Base-by-base conservation (phyloP, 2,888 invertebrate species). In the Colostygia pectinataria region DNA sequence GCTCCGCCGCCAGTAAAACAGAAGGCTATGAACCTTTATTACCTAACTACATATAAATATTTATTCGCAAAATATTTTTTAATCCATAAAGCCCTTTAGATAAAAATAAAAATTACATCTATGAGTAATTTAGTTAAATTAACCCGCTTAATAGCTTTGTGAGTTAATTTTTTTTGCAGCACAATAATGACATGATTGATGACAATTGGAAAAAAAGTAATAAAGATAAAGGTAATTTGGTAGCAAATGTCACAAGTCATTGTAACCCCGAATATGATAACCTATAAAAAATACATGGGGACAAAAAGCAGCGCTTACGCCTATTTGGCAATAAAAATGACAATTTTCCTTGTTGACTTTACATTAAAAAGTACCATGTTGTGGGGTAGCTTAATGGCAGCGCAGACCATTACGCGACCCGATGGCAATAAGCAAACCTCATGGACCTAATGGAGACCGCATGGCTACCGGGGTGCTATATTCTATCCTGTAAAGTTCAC, bases 371-470 rank as follows among this genome's bases (percentile, higher is more conserved):
- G 73, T 70, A 65, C 54, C 70, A 66, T 73, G 72, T 67, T 77
- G 67, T 77, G 75, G 83, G 84, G 84, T 73, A 63, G 65, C 62
- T 68, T 87, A 87, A 88, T 86, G 82, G 85, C 65, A 66, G 69
- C 63, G 67, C 73, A 77, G 78, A 76, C 80, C 81, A 85, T 87
- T 85, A 86, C 68, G 66, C 58, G 63, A 72, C 66, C 77, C 74
- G 71, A 77, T 80, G 78, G 73, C 70, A 73, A 80, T 81, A 82
- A 80, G 67, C 71, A 77, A 78, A 82, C 84, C 80, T 82, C 74
- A 60, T 68, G 79, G 42, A 46, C 23, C 55, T 83, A 79, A 84
- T 86, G 80, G 77, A 78, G 81, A 80, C 82, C 82, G 69, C 82
- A 80, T 71, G 74, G 70, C 66, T 56, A 68, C 77, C 74, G 82